Evolutionary conservation across 2,113 vertebrate species (phyloP).

Genomic region (Capreolus pygargus): DNA sequence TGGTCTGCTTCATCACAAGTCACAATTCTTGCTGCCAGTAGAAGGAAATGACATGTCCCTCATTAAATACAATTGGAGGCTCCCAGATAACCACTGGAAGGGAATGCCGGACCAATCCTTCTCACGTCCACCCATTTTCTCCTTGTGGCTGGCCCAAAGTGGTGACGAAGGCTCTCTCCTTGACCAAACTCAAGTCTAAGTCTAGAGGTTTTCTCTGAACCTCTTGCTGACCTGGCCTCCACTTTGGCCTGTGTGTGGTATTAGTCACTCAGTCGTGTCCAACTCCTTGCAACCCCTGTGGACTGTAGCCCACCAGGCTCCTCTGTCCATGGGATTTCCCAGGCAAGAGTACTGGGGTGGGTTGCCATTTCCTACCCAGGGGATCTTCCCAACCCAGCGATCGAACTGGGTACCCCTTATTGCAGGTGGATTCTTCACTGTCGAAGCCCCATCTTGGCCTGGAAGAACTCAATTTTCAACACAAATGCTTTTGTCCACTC

Average conservation of each 20-base stretch:
- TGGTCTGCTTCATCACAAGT: not conserved
- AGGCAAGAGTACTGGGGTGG: not conserved
- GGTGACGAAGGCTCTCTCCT: not conserved
- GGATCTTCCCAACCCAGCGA: not conserved
- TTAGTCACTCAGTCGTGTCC: not conserved
- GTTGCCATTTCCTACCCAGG: not conserved
- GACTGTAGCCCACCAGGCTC: not conserved
- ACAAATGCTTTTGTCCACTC: not conserved
- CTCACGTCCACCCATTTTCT: not conserved
- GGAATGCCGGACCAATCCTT: not conserved
- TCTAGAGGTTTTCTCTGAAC: not conserved
- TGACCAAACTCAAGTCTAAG: not conserved
- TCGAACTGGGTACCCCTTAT: not conserved
- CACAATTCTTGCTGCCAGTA: not conserved
- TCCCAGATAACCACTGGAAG: not conserved
- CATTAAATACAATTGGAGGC: not conserved
- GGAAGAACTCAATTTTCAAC: not conserved
- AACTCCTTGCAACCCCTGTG: not conserved
- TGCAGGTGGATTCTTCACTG: not conserved
- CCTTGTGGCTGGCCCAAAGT: not conserved
- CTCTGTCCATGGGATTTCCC: not conserved
- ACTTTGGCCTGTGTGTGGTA: not conserved
- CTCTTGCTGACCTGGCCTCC: not conserved
- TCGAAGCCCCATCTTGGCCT: not conserved
- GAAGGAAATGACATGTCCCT: not conserved